Conservation (phyloP, 2,888 invertebrate genomes). For the Cerceris ruficornis region DNA sequence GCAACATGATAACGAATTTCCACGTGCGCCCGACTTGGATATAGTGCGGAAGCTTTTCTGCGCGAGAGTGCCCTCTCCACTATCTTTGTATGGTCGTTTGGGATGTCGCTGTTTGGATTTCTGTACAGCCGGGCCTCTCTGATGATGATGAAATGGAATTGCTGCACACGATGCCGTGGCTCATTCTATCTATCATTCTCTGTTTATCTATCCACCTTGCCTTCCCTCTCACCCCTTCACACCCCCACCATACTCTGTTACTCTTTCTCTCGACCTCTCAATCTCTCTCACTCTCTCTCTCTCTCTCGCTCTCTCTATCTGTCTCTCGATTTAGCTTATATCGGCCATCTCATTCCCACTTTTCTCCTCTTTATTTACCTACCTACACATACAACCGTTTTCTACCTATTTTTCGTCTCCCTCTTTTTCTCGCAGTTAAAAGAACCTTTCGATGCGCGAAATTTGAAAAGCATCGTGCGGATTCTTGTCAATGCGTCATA, state of each 20-base stretch:
- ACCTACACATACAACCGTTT: background rate
- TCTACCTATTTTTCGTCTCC: background rate
- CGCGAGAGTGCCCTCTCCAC: conserved; percentile 1
- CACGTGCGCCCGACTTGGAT: conserved; percentile 7
- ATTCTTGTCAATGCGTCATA: conserved; percentile 14
- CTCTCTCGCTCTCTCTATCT: conserved; percentile 19
- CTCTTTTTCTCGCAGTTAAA: background rate
- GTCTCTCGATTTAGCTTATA: background rate
- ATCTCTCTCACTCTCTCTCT: too few species aligned
- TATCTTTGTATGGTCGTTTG: conserved; percentile 19
- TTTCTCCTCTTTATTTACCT: background rate
- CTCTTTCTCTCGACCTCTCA: conserved; percentile 7
- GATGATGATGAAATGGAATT: conserved; percentile 44
- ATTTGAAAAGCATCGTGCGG: conserved; percentile 8
- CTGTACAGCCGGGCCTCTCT: background rate
- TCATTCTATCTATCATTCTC: conserved; percentile 32
- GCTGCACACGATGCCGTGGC: conserved; percentile 25
- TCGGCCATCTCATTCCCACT: background rate
- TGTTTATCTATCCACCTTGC: conserved; percentile 33
- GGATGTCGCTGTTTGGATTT: conserved; percentile 10
- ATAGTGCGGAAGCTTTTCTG: conserved; percentile 7
- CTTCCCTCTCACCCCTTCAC: conserved; percentile 8
- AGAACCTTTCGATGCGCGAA: conserved; percentile 14
- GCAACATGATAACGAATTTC: conserved; percentile 3
- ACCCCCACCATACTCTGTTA: conserved; percentile 10